A percentile compares a stretch with the other conserved stretches of the same genome.
These are phyloP conservation scores for Papilio glaucus DNA, from an alignment of 1,140 invertebrate species.

Conservation along the genomic window DNA sequence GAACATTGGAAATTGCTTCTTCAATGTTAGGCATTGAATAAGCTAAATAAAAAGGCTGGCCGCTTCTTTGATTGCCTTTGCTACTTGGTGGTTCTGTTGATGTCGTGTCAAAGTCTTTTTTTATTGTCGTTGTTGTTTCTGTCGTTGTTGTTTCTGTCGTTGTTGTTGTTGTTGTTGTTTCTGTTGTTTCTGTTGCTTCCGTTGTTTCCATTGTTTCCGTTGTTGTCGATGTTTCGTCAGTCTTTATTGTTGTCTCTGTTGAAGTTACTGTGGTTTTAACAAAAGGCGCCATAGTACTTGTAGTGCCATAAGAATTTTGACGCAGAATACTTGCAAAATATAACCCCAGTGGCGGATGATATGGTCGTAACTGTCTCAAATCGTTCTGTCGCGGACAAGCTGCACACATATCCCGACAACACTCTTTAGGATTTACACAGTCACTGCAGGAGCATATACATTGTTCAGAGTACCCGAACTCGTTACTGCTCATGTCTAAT, in stretches of 20 bases:
- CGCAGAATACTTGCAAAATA: not conserved
- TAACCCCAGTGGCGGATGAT: not conserved
- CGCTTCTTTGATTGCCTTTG: not conserved
- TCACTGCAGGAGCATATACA: slow-evolving; percentile 53
- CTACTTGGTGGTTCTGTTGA: not conserved
- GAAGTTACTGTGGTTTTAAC: not conserved
- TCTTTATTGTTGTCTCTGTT: not conserved
- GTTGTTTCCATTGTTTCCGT: not conserved
- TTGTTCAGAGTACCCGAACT: slow-evolving; percentile 48
- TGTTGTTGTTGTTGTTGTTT: not conserved
- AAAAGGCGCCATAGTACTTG: not conserved
- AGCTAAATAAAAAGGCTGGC: not conserved
- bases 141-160: not conserved
- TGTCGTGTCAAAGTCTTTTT: not conserved
- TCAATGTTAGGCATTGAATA: not conserved
- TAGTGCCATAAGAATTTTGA: not conserved
- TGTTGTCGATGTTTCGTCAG: not conserved
- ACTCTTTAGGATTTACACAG: slow-evolving; percentile 39
- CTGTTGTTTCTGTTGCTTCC: too few relatives aligned
- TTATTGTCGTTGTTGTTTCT: not conserved
- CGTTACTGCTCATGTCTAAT: slow-evolving; percentile 20
- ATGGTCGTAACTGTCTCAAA: not conserved
- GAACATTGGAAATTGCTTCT: not conserved
- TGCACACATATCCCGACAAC: not conserved
- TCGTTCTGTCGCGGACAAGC: not conserved